phyloP scores from a whole-genome alignment of 2,888 invertebrate species.

The Erynnis tages region DNA sequence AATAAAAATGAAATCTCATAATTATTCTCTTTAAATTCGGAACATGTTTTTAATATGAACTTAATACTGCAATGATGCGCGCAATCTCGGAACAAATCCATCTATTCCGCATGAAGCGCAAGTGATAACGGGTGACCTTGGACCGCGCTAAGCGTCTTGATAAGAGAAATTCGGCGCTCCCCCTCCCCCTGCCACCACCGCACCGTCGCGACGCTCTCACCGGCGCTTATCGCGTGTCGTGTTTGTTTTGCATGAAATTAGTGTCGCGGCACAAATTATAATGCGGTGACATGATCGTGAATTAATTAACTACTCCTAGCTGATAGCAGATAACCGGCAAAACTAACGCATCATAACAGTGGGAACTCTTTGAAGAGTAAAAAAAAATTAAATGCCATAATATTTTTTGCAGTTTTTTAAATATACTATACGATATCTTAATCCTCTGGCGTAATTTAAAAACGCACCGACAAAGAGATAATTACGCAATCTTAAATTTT shows the following conservation, averaged over 20 bases:
- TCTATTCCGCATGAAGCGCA: conserved; percentile 52
- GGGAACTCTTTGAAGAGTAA: background rate
- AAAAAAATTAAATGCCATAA: background rate
- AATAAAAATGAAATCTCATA: too few species aligned
- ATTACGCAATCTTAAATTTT: conserved; percentile 29
- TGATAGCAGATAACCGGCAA: conserved; percentile 10
- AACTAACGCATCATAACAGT: background rate
- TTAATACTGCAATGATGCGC: conserved; percentile 58
- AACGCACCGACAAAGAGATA: background rate
- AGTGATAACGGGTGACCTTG: conserved; percentile 75
- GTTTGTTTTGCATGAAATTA: conserved; percentile 74
- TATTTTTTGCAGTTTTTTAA: background rate
- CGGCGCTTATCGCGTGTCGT: conserved; percentile 54
- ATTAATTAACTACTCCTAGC: conserved; percentile 48
- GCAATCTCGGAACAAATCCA: conserved; percentile 67
- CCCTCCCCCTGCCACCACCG: conserved; percentile 33
- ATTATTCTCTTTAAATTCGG: too few species aligned
- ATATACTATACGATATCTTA: conserved; percentile 3
- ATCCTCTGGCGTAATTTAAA: background rate
- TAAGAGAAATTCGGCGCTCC: conserved; percentile 71
- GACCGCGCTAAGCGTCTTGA: conserved; percentile 62
- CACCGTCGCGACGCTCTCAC: conserved; percentile 43
- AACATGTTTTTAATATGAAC: background rate
- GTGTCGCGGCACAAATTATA: conserved; percentile 57
- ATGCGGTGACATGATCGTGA: conserved; percentile 57